Percentiles rank a stretch among this genome's conserved stretches.
phyloP scores from a whole-genome alignment of 2,113 vertebrate species.

The Anguilla japonica region DNA sequence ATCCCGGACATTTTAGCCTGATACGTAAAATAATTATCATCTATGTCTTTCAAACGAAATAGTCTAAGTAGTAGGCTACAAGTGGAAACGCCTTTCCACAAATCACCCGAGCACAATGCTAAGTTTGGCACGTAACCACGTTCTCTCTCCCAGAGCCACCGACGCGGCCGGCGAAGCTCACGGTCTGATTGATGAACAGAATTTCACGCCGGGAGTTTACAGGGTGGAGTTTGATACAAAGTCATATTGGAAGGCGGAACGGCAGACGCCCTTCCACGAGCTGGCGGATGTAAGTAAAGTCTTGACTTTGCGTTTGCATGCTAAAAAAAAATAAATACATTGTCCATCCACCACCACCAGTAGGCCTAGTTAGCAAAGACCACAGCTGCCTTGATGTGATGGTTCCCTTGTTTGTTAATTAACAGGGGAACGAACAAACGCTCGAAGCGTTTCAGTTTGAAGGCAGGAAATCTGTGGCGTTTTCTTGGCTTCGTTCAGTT shows the following conservation, averaged over 20 bases:
- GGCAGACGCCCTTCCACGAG: conserved; percentile 81
- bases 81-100: not conserved
- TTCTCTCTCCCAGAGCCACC: conserved; percentile 69
- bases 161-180: conserved; percentile 81
- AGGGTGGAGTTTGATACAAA: conserved; percentile 84
- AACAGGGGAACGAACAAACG: too few relatives aligned
- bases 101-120: not conserved
- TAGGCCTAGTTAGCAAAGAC: too few relatives aligned
- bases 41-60: too few relatives aligned
- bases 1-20: too few relatives aligned
- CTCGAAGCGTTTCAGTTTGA: too few relatives aligned
- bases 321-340: too few relatives aligned
- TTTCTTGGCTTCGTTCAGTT: too few relatives aligned
- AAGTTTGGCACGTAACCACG: not conserved
- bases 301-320: not conserved
- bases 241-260: conserved; percentile 79
- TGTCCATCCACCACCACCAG: too few relatives aligned
- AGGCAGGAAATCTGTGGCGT: too few relatives aligned
- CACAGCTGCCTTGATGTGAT: too few relatives aligned
- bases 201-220: conserved; percentile 81
- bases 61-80: not conserved
- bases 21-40: too few relatives aligned
- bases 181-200: conserved; percentile 73
- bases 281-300: conserved; percentile 77
- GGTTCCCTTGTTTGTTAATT: too few relatives aligned